Percentiles rank a stretch among this genome's conserved stretches.
phyloP scores from a whole-genome alignment of 2,797 vertebrate species.

The Anguilla obscura region DNA sequence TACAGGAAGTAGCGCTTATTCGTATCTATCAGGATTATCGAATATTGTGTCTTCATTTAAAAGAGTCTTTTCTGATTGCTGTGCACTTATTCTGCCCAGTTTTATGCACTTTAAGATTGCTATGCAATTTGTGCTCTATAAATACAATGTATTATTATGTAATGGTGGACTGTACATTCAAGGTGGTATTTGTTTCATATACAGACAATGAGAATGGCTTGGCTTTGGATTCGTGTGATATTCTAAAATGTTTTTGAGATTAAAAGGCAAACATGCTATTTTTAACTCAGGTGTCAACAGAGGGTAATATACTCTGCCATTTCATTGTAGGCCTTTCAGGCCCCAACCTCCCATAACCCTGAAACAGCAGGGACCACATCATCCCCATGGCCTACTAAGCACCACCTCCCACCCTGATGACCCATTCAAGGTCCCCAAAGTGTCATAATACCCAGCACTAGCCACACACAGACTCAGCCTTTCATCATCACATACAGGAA shows the following conservation, averaged over 20 bases:
- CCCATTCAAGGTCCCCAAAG: not conserved
- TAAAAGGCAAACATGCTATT: not conserved
- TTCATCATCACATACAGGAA: not conserved
- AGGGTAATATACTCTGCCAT: not conserved
- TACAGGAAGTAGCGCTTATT: not conserved
- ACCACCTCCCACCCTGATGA: conserved; percentile 8
- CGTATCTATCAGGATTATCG: not conserved
- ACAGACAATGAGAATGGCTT: not conserved
- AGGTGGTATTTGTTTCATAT: not conserved
- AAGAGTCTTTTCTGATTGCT: too few relatives aligned
- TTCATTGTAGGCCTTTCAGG: not conserved
- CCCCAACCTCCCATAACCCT: conserved; percentile 1
- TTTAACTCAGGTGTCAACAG: not conserved
- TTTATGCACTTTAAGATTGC: too few relatives aligned
- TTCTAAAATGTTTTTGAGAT: not conserved
- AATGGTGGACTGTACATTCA: not conserved
- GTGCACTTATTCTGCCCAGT: too few relatives aligned
- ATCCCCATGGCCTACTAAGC: not conserved
- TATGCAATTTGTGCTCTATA: not conserved
- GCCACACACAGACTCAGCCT: not conserved
- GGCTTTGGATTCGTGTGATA: not conserved
- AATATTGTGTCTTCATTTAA: too few relatives aligned
- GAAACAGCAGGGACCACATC: conserved; percentile 12
- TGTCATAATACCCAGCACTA: not conserved
- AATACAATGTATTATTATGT: not conserved